Evolutionary conservation across 23 tunicate species (phyloP).

Genomic region (Diplosoma virens): DNA sequence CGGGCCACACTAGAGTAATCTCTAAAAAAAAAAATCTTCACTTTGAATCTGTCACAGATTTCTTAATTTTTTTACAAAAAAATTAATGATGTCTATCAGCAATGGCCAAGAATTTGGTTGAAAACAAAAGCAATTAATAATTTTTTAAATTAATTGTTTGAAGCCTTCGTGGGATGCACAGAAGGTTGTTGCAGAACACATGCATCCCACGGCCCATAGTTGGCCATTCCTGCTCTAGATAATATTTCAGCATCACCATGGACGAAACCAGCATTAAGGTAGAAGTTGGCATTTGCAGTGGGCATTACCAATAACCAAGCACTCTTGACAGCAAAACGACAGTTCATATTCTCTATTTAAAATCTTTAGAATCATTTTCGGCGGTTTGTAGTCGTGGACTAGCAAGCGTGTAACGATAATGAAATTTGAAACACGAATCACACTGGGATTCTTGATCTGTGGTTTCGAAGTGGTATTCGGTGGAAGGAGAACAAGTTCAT

Average conservation of each 20-base stretch:
- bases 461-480: background rate
- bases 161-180: no score
- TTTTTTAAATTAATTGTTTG: no score
- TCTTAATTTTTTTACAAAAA: no score
- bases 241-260: background rate
- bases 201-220: no score
- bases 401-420: background rate
- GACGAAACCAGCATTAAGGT: background rate
- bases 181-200: no score
- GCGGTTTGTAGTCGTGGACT: background rate
- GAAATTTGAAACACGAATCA: background rate
- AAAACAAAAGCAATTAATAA: no score
- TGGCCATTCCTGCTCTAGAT: background rate
- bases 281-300: background rate
- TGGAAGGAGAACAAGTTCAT: constrained; percentile 2
- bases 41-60: no score
- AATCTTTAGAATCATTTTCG: background rate
- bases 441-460: background rate
- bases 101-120: no score
- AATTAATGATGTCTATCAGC: no score
- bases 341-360: background rate
- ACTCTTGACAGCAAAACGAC: background rate
- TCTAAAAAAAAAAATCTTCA: no score
- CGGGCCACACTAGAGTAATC: no score
- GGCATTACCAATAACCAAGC: background rate